phyloP scores from a whole-genome alignment of 2,888 invertebrate genomes.

The Malthinus flaveolus region DNA sequence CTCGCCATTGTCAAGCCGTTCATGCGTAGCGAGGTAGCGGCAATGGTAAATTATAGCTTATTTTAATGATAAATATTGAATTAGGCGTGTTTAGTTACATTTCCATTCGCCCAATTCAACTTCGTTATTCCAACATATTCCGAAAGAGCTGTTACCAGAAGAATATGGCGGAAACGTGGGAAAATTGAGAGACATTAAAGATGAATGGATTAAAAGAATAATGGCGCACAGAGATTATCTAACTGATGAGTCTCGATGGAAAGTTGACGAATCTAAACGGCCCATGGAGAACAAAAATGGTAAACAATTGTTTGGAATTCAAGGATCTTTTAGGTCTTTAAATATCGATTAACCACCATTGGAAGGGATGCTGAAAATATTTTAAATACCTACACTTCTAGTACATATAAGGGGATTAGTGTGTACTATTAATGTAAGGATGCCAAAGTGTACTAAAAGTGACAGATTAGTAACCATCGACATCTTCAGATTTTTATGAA shows the following conservation, averaged over 20 bases:
- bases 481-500: no score
- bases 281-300: constrained; percentile 52
- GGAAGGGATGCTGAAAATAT: no score
- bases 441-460: no score
- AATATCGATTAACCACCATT: constrained; percentile 64
- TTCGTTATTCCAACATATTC: constrained; percentile 65
- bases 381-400: no score
- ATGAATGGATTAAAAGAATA: constrained; percentile 64
- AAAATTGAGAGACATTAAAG: constrained; percentile 63
- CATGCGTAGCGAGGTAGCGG: constrained; percentile 66
- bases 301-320: constrained; percentile 48
- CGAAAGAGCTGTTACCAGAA: constrained; percentile 65
- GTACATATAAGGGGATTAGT: no score
- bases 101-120: constrained; percentile 70
- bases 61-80: not conserved
- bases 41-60: constrained; percentile 60
- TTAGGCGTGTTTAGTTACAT: constrained; percentile 59
- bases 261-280: constrained; percentile 60
- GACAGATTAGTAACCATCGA: no score
- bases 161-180: constrained; percentile 73
- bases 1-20: constrained; percentile 66
- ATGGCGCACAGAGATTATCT: constrained; percentile 62
- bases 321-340: constrained; percentile 63
- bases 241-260: constrained; percentile 62
- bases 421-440: no score